Evolutionary conservation across 2,888 invertebrate genomes (phyloP).

Genomic region (Agrotis segetum): DNA sequence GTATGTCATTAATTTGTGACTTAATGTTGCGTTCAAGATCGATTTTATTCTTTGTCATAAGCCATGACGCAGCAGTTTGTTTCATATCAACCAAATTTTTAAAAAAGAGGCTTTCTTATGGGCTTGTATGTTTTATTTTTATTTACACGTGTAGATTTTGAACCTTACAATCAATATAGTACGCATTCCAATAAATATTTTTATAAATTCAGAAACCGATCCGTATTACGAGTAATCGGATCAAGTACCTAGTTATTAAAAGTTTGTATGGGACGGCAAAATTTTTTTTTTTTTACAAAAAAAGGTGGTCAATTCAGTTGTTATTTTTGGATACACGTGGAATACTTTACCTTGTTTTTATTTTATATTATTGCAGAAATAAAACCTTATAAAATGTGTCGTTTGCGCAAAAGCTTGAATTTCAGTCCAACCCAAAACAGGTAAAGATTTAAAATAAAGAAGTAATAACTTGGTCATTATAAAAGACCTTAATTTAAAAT

Average conservation of each 20-base stretch:
- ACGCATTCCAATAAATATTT: too few species aligned
- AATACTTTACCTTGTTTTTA: not conserved
- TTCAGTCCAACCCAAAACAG: conserved; percentile 6
- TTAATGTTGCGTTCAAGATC: conserved; percentile 13
- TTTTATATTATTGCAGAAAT: not conserved
- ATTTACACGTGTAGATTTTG: not conserved
- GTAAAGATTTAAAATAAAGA: conserved; percentile 4
- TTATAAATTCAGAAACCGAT: too few species aligned
- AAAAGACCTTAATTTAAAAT: conserved; percentile 31
- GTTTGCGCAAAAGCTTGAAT: conserved; percentile 18
- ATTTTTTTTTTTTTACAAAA: too few species aligned
- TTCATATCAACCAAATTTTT: too few species aligned
- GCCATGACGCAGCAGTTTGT: not conserved
- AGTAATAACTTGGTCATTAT: conserved; percentile 40
- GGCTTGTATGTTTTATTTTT: not conserved
- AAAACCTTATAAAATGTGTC: conserved; percentile 15
- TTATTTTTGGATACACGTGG: too few species aligned
- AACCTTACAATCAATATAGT: too few species aligned
- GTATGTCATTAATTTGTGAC: conserved; percentile 38
- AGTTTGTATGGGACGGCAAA: too few species aligned
- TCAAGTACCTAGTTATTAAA: too few species aligned
- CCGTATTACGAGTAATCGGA: too few species aligned
- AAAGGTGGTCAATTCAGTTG: too few species aligned
- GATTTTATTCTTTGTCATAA: conserved; percentile 30
- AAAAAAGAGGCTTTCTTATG: too few species aligned